Evolutionary conservation across 2,888 invertebrate species (phyloP).

Genomic region (Drosophila mayaguana): DNA sequence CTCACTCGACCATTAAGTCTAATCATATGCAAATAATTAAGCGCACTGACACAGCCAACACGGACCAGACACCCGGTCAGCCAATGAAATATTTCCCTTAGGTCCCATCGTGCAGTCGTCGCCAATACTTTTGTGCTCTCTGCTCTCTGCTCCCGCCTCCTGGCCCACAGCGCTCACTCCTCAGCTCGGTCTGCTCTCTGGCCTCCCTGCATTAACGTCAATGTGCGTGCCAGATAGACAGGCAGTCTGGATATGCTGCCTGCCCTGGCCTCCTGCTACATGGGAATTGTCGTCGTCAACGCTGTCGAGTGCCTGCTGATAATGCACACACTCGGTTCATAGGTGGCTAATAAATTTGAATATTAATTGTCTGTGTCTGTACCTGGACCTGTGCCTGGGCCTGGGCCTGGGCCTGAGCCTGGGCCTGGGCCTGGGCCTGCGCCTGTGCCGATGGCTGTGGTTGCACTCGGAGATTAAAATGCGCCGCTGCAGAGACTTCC

Average conservation of each 20-base stretch:
- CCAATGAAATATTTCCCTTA: conserved; percentile 83
- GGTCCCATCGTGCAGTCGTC: conserved; percentile 78
- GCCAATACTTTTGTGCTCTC: conserved; percentile 66
- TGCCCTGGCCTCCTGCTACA: conserved; percentile 3
- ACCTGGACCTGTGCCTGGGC: conserved; percentile 40
- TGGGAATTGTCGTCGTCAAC: conserved; percentile 46
- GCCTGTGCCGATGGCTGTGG: conserved; percentile 41
- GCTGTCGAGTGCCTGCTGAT: conserved; percentile 74
- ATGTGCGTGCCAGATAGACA: conserved; percentile 60
- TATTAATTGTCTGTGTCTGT: conserved; percentile 82
- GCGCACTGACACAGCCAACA: conserved; percentile 62
- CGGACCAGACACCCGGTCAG: conserved; percentile 39
- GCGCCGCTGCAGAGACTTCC: conserved; percentile 45
- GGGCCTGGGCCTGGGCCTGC: conserved; percentile 53
- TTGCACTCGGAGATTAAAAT: conserved; percentile 69
- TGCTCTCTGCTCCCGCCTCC: neutral
- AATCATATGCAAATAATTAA: conserved; percentile 85
- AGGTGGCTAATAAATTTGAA: conserved; percentile 84
- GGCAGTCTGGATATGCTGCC: conserved; percentile 24
- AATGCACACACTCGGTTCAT: conserved; percentile 84
- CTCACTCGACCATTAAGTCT: conserved; percentile 75
- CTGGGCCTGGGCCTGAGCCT: too few species aligned
- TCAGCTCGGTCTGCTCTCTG: conserved; percentile 2
- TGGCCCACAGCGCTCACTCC: neutral
- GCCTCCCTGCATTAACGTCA: conserved; percentile 16